Percentiles rank a stretch among this genome's conserved stretches.
phyloP scores from a whole-genome alignment of 2,113 vertebrate species.

The Bubo blakistoni region DNA sequence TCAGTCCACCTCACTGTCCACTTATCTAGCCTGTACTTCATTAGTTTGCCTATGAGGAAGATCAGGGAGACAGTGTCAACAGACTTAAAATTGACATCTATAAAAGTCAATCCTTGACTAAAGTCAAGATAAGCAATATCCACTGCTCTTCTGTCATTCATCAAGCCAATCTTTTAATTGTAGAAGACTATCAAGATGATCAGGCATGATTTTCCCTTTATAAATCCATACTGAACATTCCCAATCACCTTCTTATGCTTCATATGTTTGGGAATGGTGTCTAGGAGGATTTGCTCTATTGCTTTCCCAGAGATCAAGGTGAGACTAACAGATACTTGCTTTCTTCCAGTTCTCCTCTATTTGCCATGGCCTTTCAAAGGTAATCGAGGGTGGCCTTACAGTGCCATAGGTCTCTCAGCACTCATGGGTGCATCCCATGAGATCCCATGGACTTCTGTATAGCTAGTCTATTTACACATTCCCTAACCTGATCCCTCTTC shows the following conservation, averaged over 20 bases:
- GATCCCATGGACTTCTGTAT: neutral
- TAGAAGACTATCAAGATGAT: neutral
- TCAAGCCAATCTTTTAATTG: neutral
- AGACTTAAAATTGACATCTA: neutral
- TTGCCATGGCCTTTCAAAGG: neutral
- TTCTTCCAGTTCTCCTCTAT: neutral
- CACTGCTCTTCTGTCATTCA: neutral
- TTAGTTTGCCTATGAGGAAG: neutral
- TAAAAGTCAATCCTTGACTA: neutral
- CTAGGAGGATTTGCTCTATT: neutral
- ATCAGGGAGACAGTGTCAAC: neutral
- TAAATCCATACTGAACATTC: neutral
- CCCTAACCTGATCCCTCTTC: neutral
- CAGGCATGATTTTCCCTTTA: neutral
- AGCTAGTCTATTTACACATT: neutral
- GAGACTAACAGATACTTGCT: neutral
- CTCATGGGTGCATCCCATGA: neutral
- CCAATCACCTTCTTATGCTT: neutral
- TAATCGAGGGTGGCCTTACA: neutral
- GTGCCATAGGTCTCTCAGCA: neutral
- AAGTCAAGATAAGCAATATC: neutral
- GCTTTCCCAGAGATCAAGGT: neutral
- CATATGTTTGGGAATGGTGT: neutral
- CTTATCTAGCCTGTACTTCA: neutral
- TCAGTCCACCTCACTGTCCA: neutral